These are phyloP conservation scores for Drosophila mayaguana DNA, from an alignment of 2,888 invertebrate genomes.

Conservation along the genomic window DNA sequence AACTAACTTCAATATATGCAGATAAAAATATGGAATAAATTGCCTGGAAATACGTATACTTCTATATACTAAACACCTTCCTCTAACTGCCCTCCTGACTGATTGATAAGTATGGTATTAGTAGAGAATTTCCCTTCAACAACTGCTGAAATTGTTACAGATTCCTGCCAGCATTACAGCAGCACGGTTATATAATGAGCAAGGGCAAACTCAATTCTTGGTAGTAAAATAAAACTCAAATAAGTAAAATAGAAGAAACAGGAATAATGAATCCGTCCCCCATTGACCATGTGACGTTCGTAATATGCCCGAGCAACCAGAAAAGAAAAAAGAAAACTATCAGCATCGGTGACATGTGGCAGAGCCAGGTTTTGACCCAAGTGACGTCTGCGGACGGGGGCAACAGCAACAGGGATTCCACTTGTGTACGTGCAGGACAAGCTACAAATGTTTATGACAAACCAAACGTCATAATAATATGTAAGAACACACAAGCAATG, in stretches of 20 bases:
- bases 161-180: background rate
- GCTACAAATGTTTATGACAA: slow-evolving; percentile 80
- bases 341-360: slow-evolving; percentile 31
- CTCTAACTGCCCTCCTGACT: background rate
- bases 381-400: background rate
- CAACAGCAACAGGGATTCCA: slow-evolving; percentile 22
- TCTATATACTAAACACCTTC: background rate
- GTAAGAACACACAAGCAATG: slow-evolving; percentile 55
- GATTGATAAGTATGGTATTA: background rate
- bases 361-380: slow-evolving; percentile 6
- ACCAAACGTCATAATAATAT: slow-evolving; percentile 77
- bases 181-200: background rate
- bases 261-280: slow-evolving; percentile 13
- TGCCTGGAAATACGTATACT: background rate
- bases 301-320: slow-evolving; percentile 17
- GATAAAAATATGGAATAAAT: too few species aligned
- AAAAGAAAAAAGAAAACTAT: slow-evolving; percentile 6
- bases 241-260: background rate
- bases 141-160: background rate
- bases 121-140: background rate
- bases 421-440: slow-evolving; percentile 54
- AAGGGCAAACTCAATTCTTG: background rate
- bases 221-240: background rate
- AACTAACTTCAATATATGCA: background rate
- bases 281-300: slow-evolving; percentile 7